phyloP scores from a whole-genome alignment of 2,797 vertebrate genomes.

The Mormyrus proboscirostris region DNA sequence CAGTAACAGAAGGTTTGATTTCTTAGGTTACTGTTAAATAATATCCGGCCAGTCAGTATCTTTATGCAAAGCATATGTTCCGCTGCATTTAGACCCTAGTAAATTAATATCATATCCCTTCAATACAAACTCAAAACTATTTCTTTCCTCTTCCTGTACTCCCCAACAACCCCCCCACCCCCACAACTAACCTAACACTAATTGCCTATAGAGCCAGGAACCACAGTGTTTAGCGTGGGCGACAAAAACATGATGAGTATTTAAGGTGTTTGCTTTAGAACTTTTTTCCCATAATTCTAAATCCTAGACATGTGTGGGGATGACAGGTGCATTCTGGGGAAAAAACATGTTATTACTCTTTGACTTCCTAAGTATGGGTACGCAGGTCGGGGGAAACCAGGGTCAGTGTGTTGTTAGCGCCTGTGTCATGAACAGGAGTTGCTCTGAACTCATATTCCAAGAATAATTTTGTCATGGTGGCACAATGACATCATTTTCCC shows the following conservation, averaged over 20 bases:
- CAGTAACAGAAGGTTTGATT: background rate
- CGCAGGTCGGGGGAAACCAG: slow-evolving; percentile 36
- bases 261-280: background rate
- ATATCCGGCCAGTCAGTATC: background rate
- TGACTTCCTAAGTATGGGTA: slow-evolving; percentile 24
- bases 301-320: background rate
- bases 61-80: background rate
- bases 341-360: background rate
- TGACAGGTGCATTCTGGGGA: slow-evolving; percentile 1
- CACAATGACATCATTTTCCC: background rate
- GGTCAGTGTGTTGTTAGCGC: slow-evolving; percentile 33
- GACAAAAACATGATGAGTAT: background rate
- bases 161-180: too few species aligned
- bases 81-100: background rate
- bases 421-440: background rate
- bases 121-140: background rate
- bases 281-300: background rate
- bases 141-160: background rate
- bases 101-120: background rate
- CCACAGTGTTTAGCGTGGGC: background rate
- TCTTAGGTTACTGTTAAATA: background rate
- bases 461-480: background rate
- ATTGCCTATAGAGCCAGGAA: background rate
- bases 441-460: background rate
- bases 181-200: background rate